phyloP scores from a whole-genome alignment of 2,888 invertebrate species.

The Quadroppia sp. region DNA sequence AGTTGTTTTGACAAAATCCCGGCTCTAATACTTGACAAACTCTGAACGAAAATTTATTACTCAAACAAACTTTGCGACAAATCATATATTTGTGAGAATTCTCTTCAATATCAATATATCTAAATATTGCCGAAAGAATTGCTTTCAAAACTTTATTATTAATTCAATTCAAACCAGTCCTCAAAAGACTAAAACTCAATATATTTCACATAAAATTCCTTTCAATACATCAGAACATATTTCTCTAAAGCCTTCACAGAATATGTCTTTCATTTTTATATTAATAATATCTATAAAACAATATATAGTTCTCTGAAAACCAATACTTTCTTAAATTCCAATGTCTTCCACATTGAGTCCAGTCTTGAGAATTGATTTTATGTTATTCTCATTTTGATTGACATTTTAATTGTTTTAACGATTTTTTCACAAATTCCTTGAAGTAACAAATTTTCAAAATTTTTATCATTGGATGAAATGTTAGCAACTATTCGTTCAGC shows the following conservation, averaged over 20 bases:
- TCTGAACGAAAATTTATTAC: background rate
- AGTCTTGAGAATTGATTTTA: no score
- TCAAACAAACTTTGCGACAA: slow-evolving; percentile 2
- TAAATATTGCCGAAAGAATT: background rate
- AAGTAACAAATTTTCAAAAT: background rate
- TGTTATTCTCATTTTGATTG: background rate
- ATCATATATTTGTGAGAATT: background rate
- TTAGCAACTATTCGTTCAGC: background rate
- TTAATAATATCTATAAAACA: no score
- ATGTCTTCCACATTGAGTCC: no score
- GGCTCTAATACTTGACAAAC: background rate
- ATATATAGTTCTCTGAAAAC: no score
- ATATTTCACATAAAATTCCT: background rate
- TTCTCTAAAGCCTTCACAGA: no score
- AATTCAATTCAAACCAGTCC: background rate
- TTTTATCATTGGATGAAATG: background rate
- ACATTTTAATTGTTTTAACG: background rate
- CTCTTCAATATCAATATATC: background rate
- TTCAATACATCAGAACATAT: background rate
- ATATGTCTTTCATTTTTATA: no score
- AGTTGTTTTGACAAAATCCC: background rate
- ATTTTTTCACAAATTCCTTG: background rate
- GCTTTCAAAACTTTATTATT: background rate
- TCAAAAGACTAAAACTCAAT: background rate
- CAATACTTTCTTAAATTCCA: background rate